A percentile compares a stretch with the other conserved stretches of the same genome.
Conservation (phyloP, 2,797 vertebrate genomes). For the Coccyzus lansbergi region DNA sequence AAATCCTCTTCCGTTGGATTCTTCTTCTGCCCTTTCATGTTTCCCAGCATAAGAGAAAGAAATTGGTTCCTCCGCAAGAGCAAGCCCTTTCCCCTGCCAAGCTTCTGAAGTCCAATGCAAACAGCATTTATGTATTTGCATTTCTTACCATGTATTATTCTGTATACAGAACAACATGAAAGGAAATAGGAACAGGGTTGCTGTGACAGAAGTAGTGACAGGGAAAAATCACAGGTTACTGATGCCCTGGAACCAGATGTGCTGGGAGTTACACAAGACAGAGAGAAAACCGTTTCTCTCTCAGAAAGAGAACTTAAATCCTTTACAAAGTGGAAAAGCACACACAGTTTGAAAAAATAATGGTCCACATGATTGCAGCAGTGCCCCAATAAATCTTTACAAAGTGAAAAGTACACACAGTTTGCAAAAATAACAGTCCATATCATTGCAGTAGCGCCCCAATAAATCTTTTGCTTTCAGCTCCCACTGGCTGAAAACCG, state of each 20-base stretch:
- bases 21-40: neutral
- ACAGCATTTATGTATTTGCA: neutral
- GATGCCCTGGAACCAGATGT: neutral
- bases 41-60: neutral
- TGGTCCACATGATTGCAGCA: too few relatives aligned
- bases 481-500: neutral
- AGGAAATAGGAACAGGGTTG: neutral
- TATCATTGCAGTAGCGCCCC: fast-evolving
- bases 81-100: neutral
- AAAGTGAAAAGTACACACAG: neutral
- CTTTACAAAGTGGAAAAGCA: neutral
- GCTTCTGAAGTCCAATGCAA: neutral
- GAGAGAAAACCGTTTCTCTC: neutral
- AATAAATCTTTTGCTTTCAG: neutral
- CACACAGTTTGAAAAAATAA: neutral
- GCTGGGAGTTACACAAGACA: neutral
- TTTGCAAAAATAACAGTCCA: neutral
- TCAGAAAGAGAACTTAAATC: neutral
- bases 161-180: neutral
- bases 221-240: neutral
- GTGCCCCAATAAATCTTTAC: too few relatives aligned
- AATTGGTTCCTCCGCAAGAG: neutral
- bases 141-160: neutral
- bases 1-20: neutral
- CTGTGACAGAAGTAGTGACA: neutral